A percentile compares a stretch with the other conserved stretches of the same genome.
Evolutionary conservation across 1,140 invertebrate genomes (phyloP).

Genomic region (Trichomalopsis sarcophagae): DNA sequence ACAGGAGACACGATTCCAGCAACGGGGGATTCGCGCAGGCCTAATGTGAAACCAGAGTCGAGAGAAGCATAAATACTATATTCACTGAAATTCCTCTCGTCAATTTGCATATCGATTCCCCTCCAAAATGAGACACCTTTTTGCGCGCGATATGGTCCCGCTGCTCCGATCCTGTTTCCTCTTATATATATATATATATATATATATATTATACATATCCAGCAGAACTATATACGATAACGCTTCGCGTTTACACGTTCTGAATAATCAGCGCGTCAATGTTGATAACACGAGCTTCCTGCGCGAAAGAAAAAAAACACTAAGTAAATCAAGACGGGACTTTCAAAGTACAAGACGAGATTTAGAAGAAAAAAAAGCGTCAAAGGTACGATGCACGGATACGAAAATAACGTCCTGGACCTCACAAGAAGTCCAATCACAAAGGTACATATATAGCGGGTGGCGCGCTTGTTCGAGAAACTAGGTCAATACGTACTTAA

Average conservation of each 20-base stretch:
- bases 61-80: neutral
- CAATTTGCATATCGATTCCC: conserved; percentile 16
- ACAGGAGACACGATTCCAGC: neutral
- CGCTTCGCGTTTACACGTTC: neutral
- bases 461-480: conserved; percentile 15
- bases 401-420: conserved; percentile 11
- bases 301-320: neutral
- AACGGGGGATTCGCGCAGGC: neutral
- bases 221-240: no score
- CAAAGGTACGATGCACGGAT: neutral
- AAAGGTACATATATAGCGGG: neutral
- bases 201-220: no score
- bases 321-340: neutral
- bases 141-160: neutral
- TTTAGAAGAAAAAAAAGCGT: neutral
- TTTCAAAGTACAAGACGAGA: conserved; percentile 11
- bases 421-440: neutral
- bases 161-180: neutral
- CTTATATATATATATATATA: no score
- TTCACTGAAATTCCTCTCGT: neutral
- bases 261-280: neutral
- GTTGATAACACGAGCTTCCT: conserved; percentile 25
- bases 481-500: conserved; percentile 62
- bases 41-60: neutral
- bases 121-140: neutral